phyloP scores from a whole-genome alignment of 2,888 invertebrate species.

The Drosophila neoperkinsi region DNA sequence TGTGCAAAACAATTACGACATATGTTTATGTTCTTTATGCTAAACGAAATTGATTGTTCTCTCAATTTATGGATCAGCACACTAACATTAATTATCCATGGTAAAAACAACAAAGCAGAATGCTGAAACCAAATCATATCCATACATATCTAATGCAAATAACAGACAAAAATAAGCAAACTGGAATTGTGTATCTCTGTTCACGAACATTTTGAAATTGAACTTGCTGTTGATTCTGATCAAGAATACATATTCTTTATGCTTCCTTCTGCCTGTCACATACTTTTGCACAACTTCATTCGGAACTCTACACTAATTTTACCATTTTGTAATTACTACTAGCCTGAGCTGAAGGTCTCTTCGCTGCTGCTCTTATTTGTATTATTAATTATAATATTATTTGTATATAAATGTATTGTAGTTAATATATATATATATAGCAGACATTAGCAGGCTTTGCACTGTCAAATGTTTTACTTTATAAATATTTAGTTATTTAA shows the following conservation, averaged over 20 bases:
- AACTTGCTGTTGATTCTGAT: not conserved
- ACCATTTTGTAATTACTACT: not conserved
- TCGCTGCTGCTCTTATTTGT: not conserved
- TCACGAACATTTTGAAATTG: not conserved
- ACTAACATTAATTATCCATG: not conserved
- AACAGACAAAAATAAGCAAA: too few relatives aligned
- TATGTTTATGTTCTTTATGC: not conserved
- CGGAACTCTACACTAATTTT: not conserved
- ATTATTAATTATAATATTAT: not conserved
- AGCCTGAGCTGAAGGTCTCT: not conserved
- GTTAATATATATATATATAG: not conserved
- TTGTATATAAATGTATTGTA: not conserved
- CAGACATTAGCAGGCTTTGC: not conserved
- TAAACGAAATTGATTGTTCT: not conserved
- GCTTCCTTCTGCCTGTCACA: not conserved
- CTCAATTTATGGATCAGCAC: not conserved
- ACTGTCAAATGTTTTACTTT: not conserved
- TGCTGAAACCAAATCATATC: not conserved
- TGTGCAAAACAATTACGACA: slow-evolving; percentile 20
- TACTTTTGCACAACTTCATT: not conserved
- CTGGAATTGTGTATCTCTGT: not conserved
- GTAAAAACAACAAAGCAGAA: not conserved
- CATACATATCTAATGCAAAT: too few relatives aligned
- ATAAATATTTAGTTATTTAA: not conserved
- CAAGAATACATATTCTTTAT: not conserved